Base-by-base conservation (phyloP, 37 sponge, comb jelly and placozoan genomes). In the Spongilla lacustris region DNA sequence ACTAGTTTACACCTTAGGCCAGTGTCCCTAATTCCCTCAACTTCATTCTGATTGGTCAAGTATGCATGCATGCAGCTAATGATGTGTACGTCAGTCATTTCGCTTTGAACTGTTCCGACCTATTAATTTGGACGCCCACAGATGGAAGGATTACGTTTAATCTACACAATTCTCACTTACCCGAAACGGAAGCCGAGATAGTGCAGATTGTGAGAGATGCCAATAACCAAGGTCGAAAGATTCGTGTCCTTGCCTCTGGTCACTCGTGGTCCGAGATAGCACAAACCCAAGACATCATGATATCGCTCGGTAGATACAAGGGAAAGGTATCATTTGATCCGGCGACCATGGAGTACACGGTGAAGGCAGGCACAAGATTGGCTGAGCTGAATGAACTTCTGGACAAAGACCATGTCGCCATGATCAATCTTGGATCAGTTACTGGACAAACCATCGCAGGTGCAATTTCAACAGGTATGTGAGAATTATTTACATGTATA, bases 361-460 rank as follows among this genome's bases (percentile, higher is more conserved):
- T 88, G 0, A 41, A 67, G 31, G 95, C 80, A 6, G 95, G 95
- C 9, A 94, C 89, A 14, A 88, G 68, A 36, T 80, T 94, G 68
- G 37, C 36, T 34, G 89, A 94, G 73, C 13, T 94, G 30, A 50
- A 29, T 24, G 28, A 22, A 10, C 33, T 41, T 9, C 75, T 91
- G 32, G 83, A 81, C 13, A 31, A 71, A 49, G 66, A 85, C 26
- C 92, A 89, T 0, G 73, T 84, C 0, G 89, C 86, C 35, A n/a
- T 94, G 66, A 78, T 66, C 19, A 78, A 69, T 17, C 73, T 94
- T 69, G 89, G 92, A 6, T 77, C 92, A 1, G 69, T 91, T 10
- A 37, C 89, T 74, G 85, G 79, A 3, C 92, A 91, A 48, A 94
- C 92, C 0, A 75, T 94, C n/a, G 92, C 86, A 49, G 95, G 95